Conservation (phyloP, 2,888 invertebrate genomes). For the Cordylochernes scorpioides region DNA sequence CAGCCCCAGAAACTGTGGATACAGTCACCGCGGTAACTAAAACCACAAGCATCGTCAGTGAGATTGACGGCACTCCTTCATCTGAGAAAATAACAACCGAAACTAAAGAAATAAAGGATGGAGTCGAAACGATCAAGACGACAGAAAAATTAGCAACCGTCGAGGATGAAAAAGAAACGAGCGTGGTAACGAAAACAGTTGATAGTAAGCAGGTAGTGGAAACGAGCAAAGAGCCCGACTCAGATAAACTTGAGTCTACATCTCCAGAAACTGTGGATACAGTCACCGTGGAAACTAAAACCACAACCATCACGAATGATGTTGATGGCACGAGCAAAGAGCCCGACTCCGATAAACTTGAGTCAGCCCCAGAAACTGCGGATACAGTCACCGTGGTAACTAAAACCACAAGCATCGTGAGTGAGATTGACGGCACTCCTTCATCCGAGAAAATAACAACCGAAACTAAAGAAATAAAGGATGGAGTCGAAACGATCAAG, state of each 20-base stretch:
- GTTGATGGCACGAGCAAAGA: background rate
- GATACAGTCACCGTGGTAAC: background rate
- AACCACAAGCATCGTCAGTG: too few relatives aligned
- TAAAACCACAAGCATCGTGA: slow-evolving; percentile 3
- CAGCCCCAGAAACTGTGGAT: too few relatives aligned
- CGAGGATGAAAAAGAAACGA: too few relatives aligned
- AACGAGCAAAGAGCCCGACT: background rate
- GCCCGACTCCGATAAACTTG: background rate
- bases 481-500: background rate
- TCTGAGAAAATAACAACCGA: too few relatives aligned
- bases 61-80: too few relatives aligned
- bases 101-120: too few relatives aligned
- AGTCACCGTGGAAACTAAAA: background rate
- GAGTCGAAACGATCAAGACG: too few relatives aligned
- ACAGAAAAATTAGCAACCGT: too few relatives aligned
- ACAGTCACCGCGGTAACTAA: too few relatives aligned
- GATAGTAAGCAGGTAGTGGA: background rate
- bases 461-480: background rate
- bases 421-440: background rate
- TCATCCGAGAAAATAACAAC: background rate
- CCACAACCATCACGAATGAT: background rate
- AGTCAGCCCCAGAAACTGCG: background rate
- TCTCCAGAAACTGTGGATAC: background rate
- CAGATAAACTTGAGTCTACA: background rate
- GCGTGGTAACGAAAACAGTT: background rate